Percentiles rank a stretch among this genome's conserved stretches.
These are phyloP conservation scores for Tetranychus cinnabarinus DNA, from an alignment of 1,140 invertebrate genomes.

Conservation along the genomic window DNA sequence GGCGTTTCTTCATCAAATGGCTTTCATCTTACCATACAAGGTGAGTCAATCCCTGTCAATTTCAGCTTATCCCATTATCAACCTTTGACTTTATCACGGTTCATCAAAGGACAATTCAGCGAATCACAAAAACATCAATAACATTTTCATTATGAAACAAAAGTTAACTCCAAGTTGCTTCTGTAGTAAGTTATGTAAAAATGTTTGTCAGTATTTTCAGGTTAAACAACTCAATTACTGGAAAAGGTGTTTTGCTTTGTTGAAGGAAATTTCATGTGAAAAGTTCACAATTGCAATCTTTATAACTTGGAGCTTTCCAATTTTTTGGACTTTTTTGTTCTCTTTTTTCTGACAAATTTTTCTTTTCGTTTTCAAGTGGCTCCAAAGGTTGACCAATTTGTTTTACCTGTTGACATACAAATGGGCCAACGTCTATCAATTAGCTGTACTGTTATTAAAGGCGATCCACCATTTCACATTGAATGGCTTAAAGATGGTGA, in stretches of 20 bases:
- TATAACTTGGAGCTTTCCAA: neutral
- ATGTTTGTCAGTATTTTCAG: no score
- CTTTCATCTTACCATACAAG: neutral
- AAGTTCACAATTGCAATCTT: no score
- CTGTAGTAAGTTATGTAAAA: no score
- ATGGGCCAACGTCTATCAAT: conserved; percentile 59
- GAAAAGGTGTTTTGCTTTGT: no score
- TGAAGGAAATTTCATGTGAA: no score
- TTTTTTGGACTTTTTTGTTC: neutral
- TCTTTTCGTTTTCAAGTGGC: conserved; percentile 7
- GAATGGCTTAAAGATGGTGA: conserved; percentile 1
- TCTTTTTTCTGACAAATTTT: no score
- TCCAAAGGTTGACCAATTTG: conserved; percentile 21
- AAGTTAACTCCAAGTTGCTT: no score
- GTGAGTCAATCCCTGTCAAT: neutral
- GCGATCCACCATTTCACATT: conserved; percentile 24
- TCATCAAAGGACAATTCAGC: no score
- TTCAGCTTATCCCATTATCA: neutral
- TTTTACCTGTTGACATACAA: conserved; percentile 37
- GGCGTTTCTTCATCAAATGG: conserved; percentile 21
- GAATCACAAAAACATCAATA: no score
- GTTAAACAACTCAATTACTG: no score
- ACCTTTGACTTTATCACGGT: no score
- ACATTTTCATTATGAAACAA: no score
- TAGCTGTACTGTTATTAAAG: conserved; percentile 56